Evolutionary conservation across 2,797 vertebrate genomes (phyloP).

Genomic region (Knipowitschia caucasica): DNA sequence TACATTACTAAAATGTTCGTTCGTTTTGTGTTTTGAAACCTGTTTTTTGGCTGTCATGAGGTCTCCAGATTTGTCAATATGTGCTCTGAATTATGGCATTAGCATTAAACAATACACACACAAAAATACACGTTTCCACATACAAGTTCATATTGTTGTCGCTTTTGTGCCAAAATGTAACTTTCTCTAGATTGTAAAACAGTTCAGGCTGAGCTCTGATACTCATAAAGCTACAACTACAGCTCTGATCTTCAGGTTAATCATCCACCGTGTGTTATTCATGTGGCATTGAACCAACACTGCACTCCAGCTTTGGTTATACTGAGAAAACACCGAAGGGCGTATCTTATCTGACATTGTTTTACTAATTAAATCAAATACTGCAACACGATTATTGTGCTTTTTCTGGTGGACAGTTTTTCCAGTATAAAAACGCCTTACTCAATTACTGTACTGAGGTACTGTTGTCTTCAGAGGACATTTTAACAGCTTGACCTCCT

Average conservation of each 20-base stretch:
- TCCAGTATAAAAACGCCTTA: constrained; percentile 15
- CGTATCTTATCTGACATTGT: constrained; percentile 1
- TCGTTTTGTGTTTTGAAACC: not conserved
- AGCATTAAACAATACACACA: no score
- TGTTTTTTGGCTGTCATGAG: no score
- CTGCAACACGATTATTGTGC: constrained; percentile 6
- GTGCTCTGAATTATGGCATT: not conserved
- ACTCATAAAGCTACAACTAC: constrained; percentile 73
- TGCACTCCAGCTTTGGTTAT: constrained; percentile 20
- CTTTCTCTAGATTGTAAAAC: constrained; percentile 39
- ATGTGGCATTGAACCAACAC: constrained; percentile 46
- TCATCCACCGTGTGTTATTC: constrained; percentile 36
- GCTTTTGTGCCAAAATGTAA: not conserved
- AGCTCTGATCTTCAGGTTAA: constrained; percentile 50
- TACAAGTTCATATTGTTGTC: not conserved
- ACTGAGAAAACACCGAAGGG: not conserved
- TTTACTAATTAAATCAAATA: constrained; percentile 17
- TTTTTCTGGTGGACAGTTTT: constrained; percentile 7
- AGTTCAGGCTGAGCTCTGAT: constrained; percentile 33
- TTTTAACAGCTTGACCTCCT: constrained; percentile 34
- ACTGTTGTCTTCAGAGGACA: constrained; percentile 35
- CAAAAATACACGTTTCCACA: no score
- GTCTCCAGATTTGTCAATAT: not conserved
- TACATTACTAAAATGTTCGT: not conserved
- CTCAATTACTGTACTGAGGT: constrained; percentile 19